A percentile compares a stretch with the other conserved stretches of the same genome.
Conservation (phyloP, 2,797 vertebrate genomes). For the Melanotaenia pygmaea region DNA sequence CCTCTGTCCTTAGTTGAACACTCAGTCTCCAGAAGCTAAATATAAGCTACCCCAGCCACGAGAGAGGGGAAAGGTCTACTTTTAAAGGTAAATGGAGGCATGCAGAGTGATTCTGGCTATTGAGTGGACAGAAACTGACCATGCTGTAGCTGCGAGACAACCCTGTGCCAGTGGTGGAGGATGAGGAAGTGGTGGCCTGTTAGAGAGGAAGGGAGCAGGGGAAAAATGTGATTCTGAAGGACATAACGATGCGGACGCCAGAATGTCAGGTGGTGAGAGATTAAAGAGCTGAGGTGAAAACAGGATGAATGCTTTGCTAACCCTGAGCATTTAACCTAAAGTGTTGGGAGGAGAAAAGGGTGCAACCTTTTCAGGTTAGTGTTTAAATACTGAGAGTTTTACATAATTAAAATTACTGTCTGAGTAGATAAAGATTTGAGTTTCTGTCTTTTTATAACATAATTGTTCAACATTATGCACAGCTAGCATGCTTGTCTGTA, state of each 20-base stretch:
- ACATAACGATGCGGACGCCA: slow-evolving; percentile 37
- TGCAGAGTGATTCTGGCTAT: slow-evolving; percentile 37
- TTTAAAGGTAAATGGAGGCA: slow-evolving; percentile 43
- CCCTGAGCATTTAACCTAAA: slow-evolving; percentile 8
- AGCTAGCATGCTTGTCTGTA: not conserved
- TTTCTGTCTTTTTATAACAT: not conserved
- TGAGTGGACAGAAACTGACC: slow-evolving; percentile 83
- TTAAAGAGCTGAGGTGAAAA: slow-evolving; percentile 45
- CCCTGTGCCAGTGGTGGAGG: slow-evolving; percentile 77
- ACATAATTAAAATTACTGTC: slow-evolving; percentile 41
- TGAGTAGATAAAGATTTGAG: not conserved
- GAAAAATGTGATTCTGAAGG: slow-evolving; percentile 47
- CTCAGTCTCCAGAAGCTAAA: slow-evolving; percentile 56
- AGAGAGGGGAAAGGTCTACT: slow-evolving; percentile 29
- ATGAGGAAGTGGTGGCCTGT: slow-evolving; percentile 84
- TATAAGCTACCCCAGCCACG: slow-evolving; percentile 46
- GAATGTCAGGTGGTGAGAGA: slow-evolving; percentile 37
- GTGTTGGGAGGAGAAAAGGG: slow-evolving; percentile 8
- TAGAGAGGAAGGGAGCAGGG: slow-evolving; percentile 53
- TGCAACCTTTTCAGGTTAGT: slow-evolving; percentile 35
- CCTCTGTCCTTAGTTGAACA: slow-evolving; percentile 32
- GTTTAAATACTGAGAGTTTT: slow-evolving; percentile 14
- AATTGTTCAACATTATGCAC: not conserved
- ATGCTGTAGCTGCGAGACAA: slow-evolving; percentile 90
- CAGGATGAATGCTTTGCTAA: slow-evolving; percentile 55